These are phyloP conservation scores for Raja brachyura DNA, from an alignment of 2,113 vertebrate species.

Conservation along the genomic window DNA sequence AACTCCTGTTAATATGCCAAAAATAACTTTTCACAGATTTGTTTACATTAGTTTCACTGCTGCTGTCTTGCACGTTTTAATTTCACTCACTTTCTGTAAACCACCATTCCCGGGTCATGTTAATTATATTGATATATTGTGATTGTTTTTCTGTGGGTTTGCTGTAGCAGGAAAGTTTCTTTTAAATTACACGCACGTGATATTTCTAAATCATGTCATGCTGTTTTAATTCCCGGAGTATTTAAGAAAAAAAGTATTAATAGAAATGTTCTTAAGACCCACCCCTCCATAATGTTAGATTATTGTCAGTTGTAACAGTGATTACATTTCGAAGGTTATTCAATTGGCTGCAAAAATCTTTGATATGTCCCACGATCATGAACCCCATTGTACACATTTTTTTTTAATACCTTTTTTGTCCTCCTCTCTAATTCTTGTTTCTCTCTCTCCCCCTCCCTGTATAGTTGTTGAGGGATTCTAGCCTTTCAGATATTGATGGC, in stretches of 20 bases:
- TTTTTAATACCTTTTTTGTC: not conserved
- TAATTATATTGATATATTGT: no score
- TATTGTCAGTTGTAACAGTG: not conserved
- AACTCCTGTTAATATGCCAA: no score
- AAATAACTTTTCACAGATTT: no score
- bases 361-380: not conserved
- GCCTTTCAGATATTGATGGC: not conserved
- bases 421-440: not conserved
- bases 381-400: not conserved
- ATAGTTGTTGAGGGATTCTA: not conserved
- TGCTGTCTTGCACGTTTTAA: no score
- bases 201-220: not conserved
- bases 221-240: not conserved
- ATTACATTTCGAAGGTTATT: not conserved
- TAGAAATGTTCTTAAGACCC: not conserved
- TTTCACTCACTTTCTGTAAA: no score
- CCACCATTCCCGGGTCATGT: no score
- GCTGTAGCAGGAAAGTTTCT: no score
- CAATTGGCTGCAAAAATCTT: not conserved
- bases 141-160: no score
- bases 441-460: not conserved
- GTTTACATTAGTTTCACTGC: no score
- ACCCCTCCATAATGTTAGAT: not conserved
- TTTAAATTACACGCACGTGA: no score
- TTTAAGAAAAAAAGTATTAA: not conserved